Percentiles rank a stretch among this genome's conserved stretches.
Conservation (phyloP, 92 coral and sea anemone species). For the Porites divaricata region DNA sequence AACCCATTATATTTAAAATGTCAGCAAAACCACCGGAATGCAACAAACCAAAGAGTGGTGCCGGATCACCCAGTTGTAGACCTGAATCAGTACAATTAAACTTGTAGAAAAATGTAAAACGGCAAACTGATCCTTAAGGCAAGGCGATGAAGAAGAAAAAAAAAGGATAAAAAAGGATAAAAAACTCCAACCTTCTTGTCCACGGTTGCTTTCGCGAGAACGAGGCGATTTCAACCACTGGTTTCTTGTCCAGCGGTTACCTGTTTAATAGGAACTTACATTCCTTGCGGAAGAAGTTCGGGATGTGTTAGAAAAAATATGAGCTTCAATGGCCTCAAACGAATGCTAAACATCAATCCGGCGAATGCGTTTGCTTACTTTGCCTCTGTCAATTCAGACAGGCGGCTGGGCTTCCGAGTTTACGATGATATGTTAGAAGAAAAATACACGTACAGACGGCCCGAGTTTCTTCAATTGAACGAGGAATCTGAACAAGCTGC, state of each 20-base stretch:
- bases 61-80: no score
- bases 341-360: conserved; percentile 77
- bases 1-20: no score
- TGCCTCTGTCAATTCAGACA: conserved; percentile 65
- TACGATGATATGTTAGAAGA: conserved; percentile 84
- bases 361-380: conserved; percentile 79
- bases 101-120: no score
- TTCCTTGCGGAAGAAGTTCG: conserved; percentile 6
- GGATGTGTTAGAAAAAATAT: conserved; percentile 59
- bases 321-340: conserved; percentile 79
- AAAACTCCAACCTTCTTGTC: no score
- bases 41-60: no score
- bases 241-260: conserved; percentile 19
- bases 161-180: no score
- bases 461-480: conserved; percentile 89
- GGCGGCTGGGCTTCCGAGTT: conserved; percentile 78
- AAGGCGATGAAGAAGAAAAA: no score
- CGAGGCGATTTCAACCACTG: not conserved
- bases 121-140: no score
- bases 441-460: conserved; percentile 85
- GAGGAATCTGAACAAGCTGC: conserved; percentile 89
- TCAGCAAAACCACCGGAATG: no score
- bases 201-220: no score
- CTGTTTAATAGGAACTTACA: not conserved
- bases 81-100: no score